Base-by-base conservation (phyloP, 2,797 vertebrate species). In the Scolopax bukidnonensis region DNA sequence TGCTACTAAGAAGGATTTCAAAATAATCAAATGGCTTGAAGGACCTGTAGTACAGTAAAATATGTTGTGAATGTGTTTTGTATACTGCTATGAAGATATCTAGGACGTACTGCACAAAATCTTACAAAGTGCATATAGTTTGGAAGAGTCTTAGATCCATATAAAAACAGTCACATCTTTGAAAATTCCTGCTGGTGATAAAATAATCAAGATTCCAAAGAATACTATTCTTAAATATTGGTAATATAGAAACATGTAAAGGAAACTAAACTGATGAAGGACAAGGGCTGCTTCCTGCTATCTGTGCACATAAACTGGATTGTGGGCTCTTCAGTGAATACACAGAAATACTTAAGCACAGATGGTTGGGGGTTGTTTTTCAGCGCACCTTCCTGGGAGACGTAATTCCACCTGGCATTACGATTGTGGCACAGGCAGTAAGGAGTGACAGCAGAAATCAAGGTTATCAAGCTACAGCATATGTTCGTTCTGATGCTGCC, bases 391-490 rank as follows among this genome's bases (percentile, higher is more conserved):
- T 92, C 92, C 93, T 96, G 81, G 93, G 89, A 74, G 91, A 94
- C 0, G 1, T 89, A 74, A 92, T 93, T 81, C 78, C 94, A 74
- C 96, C 97, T 61, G 85, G 88, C 48, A 71, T 97, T 60, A 97
- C 97, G 12, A 50, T 97, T 68, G 94, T 97, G 84, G 94, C 94
- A 74, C 96, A 96, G 76, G 96, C 97, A 81, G 87, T 95, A 74
- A 96, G 96, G 88, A 96, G 85, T 91, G 97, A 98, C 93, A 95
- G 71, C 76, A 95, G 54, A 93, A 95, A 96, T 74, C 95, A 97
- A 89, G 97, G 98, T 77, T 97, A 98, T 85, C 97, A 98, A 90
- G 91, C 97, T 50, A 97, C 97, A 79, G 92, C 96, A 78, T 98
- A 97, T 90, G 80, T 95, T 91, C 95, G 85, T 59, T 75, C 89